These are phyloP conservation scores for Syngnathus typhle DNA, from an alignment of 2,113 vertebrate species.

Conservation along the genomic window DNA sequence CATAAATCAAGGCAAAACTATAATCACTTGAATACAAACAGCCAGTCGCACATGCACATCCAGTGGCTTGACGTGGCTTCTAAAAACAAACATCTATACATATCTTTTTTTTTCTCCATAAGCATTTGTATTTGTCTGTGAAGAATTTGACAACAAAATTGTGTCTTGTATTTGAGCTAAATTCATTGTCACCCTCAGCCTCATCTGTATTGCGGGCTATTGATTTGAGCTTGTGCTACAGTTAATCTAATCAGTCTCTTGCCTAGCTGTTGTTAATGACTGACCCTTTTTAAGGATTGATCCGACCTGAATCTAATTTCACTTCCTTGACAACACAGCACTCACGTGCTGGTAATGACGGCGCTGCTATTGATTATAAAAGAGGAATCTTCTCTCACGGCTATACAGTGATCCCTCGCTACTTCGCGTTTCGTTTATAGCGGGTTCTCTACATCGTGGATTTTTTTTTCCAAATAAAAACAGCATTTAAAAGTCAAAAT, in stretches of 20 bases:
- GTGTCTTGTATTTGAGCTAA: not conserved
- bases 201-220: conserved; percentile 14
- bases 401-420: not conserved
- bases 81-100: not conserved
- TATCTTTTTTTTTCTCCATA: not conserved
- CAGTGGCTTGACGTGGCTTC: not conserved
- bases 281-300: conserved; percentile 42
- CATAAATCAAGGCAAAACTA: conserved; percentile 29
- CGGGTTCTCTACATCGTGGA: too few relatives aligned
- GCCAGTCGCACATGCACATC: not conserved
- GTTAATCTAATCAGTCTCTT: conserved; percentile 34
- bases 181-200: conserved; percentile 6
- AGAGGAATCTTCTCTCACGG: not conserved
- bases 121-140: not conserved
- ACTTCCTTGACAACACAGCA: not conserved
- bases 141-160: not conserved
- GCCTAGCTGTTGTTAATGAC: conserved; percentile 26
- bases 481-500: too few relatives aligned
- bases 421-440: too few relatives aligned
- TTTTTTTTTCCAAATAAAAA: too few relatives aligned
- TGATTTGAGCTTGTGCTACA: conserved; percentile 31
- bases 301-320: conserved; percentile 26
- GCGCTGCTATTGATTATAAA: not conserved
- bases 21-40: conserved; percentile 8
- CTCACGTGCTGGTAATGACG: conserved; percentile 8